phyloP scores from a whole-genome alignment of 2,888 invertebrate species.

The Yponomeuta cagnagella region DNA sequence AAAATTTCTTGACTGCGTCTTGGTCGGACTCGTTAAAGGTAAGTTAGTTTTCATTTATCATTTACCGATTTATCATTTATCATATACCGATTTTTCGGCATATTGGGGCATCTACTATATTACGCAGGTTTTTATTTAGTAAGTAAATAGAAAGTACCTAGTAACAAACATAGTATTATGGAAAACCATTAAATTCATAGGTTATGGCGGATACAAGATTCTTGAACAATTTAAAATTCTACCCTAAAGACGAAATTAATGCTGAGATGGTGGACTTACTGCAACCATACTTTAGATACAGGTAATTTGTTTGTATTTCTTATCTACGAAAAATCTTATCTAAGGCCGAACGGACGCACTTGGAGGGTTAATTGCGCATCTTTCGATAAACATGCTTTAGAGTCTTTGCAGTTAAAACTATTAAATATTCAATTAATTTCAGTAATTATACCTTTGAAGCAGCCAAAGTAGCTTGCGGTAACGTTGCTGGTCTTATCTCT shows the following conservation, averaged over 20 bases:
- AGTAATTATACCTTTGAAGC: constrained; percentile 83
- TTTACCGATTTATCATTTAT: background rate
- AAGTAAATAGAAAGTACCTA: no score
- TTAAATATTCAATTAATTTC: background rate
- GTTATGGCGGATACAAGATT: constrained; percentile 89
- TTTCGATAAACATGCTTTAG: no score
- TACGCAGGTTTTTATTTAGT: no score
- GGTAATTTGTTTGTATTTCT: constrained; percentile 43
- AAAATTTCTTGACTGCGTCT: constrained; percentile 83
- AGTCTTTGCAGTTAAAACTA: no score
- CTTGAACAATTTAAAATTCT: constrained; percentile 84
- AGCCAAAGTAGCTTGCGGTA: constrained; percentile 91
- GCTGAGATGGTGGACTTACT: constrained; percentile 91
- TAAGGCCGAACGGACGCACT: no score
- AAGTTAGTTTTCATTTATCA: constrained; percentile 12
- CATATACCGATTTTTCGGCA: no score
- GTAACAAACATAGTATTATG: no score
- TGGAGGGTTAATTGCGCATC: no score
- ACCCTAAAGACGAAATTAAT: constrained; percentile 90
- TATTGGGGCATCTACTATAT: no score
- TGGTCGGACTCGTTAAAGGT: constrained; percentile 92
- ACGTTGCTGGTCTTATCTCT: constrained; percentile 90
- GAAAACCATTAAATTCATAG: constrained; percentile 38
- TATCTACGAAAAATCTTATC: no score
- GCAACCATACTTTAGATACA: constrained; percentile 82